These are phyloP conservation scores for Eidolon helvum DNA, from an alignment of 2,113 vertebrate species.

Conservation along the genomic window DNA sequence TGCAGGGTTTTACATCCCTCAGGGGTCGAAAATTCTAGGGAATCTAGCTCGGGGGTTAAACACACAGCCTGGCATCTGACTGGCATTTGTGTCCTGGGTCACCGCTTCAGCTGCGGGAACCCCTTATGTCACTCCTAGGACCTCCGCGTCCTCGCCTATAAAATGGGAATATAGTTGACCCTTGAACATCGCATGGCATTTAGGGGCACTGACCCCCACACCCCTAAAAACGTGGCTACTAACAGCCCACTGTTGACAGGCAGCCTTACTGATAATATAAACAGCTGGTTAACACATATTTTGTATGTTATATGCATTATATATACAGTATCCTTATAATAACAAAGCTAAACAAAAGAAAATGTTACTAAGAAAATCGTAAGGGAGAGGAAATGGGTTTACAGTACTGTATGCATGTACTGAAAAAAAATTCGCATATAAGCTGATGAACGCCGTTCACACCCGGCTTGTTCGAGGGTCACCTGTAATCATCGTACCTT, in stretches of 20 bases:
- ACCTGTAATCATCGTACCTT: rapidly evolving
- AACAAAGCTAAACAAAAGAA: too few relatives aligned
- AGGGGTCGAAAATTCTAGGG: background rate
- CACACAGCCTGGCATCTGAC: too few relatives aligned
- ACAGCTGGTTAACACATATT: background rate
- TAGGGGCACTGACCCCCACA: background rate
- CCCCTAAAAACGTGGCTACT: background rate
- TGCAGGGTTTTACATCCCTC: background rate
- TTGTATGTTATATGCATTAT: too few relatives aligned
- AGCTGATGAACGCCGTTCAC: too few relatives aligned
- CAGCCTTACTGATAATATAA: background rate
- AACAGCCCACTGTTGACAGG: background rate
- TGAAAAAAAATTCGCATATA: too few relatives aligned
- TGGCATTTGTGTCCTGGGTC: background rate
- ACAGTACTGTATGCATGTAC: background rate
- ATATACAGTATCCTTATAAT: background rate
- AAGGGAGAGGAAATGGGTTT: background rate
- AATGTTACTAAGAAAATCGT: too few relatives aligned
- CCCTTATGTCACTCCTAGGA: background rate
- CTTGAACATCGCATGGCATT: background rate
- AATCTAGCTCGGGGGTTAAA: background rate
- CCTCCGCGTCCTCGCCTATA: background rate
- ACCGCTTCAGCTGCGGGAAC: background rate
- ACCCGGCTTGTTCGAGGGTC: background rate
- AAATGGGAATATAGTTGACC: background rate